Conservation (phyloP, 2,113 vertebrate genomes). For the Indri indri region DNA sequence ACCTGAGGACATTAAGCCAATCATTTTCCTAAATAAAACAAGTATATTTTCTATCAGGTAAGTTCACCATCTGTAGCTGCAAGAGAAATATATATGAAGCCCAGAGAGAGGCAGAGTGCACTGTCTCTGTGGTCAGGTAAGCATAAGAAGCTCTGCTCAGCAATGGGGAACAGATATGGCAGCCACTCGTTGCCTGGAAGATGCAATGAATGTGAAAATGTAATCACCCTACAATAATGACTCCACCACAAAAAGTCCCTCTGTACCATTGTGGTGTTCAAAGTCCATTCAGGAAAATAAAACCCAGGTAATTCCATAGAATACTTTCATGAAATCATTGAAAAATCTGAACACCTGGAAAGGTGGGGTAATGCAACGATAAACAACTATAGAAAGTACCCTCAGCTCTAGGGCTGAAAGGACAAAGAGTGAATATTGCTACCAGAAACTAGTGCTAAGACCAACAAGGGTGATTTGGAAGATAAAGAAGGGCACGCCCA, state of each 20-base stretch:
- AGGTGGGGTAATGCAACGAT: background rate
- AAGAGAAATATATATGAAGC: background rate
- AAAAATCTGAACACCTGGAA: background rate
- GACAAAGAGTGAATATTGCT: background rate
- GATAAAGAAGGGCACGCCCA: background rate
- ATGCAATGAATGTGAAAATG: background rate
- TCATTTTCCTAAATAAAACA: background rate
- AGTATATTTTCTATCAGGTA: background rate
- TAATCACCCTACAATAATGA: background rate
- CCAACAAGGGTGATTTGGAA: background rate
- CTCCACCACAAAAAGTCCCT: background rate
- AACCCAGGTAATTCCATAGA: background rate
- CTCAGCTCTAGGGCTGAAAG: background rate
- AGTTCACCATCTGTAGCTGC: background rate
- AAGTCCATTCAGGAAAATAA: background rate
- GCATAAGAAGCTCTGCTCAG: background rate
- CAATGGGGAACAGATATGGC: too few species aligned
- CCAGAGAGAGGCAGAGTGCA: background rate
- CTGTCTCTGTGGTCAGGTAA: background rate
- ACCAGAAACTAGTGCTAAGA: background rate
- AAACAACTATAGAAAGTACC: background rate
- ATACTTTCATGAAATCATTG: background rate
- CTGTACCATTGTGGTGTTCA: background rate
- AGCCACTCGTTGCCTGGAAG: too few species aligned
- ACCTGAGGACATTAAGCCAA: background rate